These are phyloP conservation scores for Drosophila triauraria DNA, from an alignment of 1,140 invertebrate genomes.

Conservation along the genomic window DNA sequence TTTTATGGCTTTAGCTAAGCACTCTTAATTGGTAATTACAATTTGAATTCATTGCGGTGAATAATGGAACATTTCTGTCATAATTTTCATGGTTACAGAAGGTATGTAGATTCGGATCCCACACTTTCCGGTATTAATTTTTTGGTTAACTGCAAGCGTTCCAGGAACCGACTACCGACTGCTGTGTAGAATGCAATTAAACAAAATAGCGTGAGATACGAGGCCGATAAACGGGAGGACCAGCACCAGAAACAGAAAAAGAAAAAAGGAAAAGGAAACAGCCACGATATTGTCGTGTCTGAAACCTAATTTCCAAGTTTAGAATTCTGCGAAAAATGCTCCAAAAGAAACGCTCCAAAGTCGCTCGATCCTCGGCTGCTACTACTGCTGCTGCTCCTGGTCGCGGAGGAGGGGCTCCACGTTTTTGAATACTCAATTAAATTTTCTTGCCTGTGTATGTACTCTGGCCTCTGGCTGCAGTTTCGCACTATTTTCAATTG, in stretches of 20 bases:
- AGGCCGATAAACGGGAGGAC: conserved; percentile 57
- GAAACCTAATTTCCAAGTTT: conserved; percentile 84
- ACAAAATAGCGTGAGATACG: conserved; percentile 83
- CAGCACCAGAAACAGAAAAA: conserved; percentile 17
- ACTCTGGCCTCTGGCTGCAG: conserved; percentile 32
- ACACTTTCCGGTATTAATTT: conserved; percentile 64
- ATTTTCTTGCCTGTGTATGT: conserved; percentile 59
- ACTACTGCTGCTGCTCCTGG: neutral
- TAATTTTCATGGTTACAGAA: conserved; percentile 47
- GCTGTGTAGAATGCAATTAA: conserved; percentile 77
- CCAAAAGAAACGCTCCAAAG: conserved; percentile 41
- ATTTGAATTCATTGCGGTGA: conserved; percentile 51
- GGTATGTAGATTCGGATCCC: conserved; percentile 18
- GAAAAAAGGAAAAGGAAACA: neutral
- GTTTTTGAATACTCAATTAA: conserved; percentile 84
- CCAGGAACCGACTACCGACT: conserved; percentile 71
- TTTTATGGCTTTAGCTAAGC: conserved; percentile 53
- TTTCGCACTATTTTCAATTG: conserved; percentile 84
- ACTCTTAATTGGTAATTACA: conserved; percentile 77
- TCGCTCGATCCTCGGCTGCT: neutral
- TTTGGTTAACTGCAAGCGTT: conserved; percentile 73
- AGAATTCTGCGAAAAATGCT: conserved; percentile 77
- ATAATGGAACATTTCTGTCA: conserved; percentile 39
- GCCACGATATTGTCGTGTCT: conserved; percentile 56
- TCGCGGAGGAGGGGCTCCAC: conserved; percentile 47